Evolutionary conservation across 1,140 invertebrate genomes (phyloP).

Genomic region (Lucilia cuprina): DNA sequence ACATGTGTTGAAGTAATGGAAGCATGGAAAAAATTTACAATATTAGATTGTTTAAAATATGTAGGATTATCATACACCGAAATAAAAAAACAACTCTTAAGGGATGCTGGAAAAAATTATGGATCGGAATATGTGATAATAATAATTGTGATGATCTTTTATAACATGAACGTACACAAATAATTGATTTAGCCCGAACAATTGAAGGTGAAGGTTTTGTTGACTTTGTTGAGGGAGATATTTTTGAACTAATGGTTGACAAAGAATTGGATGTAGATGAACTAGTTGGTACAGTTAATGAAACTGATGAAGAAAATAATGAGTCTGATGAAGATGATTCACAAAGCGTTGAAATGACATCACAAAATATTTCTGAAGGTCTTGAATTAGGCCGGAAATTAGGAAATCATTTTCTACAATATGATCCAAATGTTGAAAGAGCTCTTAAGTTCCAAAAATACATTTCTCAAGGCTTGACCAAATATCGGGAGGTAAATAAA

Average conservation of each 20-base stretch:
- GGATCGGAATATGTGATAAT: constrained; percentile 32
- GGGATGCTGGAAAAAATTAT: constrained; percentile 43
- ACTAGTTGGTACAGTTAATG: constrained; percentile 36
- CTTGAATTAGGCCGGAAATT: constrained; percentile 26
- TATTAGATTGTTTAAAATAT: constrained; percentile 40
- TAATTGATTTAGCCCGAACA: constrained; percentile 36
- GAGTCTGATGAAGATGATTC: neutral
- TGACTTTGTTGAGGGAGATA: no score
- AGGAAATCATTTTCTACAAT: constrained; percentile 37
- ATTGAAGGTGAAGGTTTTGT: constrained; percentile 25
- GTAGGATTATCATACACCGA: constrained; percentile 38
- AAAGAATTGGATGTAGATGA: constrained; percentile 37
- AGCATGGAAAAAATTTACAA: constrained; percentile 45
- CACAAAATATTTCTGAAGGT: constrained; percentile 36
- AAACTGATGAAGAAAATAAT: constrained; percentile 18
- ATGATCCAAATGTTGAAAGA: constrained; percentile 28
- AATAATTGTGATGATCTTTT: neutral
- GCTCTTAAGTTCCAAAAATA: constrained; percentile 18
- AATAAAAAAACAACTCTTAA: constrained; percentile 43
- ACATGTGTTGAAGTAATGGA: constrained; percentile 25
- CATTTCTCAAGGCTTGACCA: neutral
- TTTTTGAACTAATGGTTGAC: constrained; percentile 36
- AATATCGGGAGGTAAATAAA: constrained; percentile 36
- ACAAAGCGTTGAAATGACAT: constrained; percentile 28
- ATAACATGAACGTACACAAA: constrained; percentile 37